Evolutionary conservation across 2,888 invertebrate species (phyloP), one percentile per base, ranked within the genome.

Genomic region (Mesoligia furuncula): DNA sequence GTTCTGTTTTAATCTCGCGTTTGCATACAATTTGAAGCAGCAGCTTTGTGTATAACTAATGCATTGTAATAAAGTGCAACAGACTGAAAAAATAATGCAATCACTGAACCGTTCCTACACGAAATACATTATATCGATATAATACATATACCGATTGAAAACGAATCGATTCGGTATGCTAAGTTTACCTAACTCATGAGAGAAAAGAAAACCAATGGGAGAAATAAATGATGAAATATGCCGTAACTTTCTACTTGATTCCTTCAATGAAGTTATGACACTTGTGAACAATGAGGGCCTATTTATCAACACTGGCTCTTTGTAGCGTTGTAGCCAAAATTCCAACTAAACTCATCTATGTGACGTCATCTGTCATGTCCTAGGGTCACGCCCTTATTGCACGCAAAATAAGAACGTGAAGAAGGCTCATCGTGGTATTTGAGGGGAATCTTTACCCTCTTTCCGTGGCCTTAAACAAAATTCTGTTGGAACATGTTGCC

Each of bases 311-410:
- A 77, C 64, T 71, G 73, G 39, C 75, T 80, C 81, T 83, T 79
- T 79, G 81, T 77, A 62, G 39, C 73, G 73, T 76, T 80, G 73
- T 81, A 54, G 64, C 73, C 72, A 67, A 85, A 84, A 86, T 82
- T 83, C 75, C 69, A 81, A 85, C 85, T 76, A 82, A 87, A 89
- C 88, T 88, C 87, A 83, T 88, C 78, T 85, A 73, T 84, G 68
- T 86, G 86, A 81, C 78, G 79, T 75, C 85, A 83, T 88, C 70
- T 61, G 79, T 86, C 88, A 81, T 84, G 62, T 69, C 48, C 31
- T 73, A 70, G 36, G 62, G n/a, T 70, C 54, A n/a, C 65, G 31
- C 71, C 81, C 74, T 66, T 72, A 51, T 45, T 31, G 15, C 31
- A 70, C 8, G 20, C 5, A 9, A 42, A 42, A 24, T 24, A 66